phyloP scores from a whole-genome alignment of 2,113 vertebrate species.

The Serinus canaria region DNA sequence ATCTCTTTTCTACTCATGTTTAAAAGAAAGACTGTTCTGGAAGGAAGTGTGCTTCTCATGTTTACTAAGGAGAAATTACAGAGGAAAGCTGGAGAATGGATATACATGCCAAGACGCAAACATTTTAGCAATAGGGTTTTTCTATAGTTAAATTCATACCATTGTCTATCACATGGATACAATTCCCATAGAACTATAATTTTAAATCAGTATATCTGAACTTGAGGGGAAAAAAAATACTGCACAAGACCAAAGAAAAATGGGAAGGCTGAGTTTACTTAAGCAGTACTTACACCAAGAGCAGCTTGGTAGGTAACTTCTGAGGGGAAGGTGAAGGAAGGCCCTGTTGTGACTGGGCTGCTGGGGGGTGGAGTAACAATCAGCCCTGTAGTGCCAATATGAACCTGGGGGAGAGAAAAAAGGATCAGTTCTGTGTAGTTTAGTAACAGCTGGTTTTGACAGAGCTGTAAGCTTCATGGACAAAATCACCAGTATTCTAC shows the following conservation, averaged over 20 bases:
- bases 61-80: not conserved
- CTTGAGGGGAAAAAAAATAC: not conserved
- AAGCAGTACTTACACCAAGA: slow-evolving; percentile 73
- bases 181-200: not conserved
- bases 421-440: not conserved
- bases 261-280: not conserved
- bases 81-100: not conserved
- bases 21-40: not conserved
- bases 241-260: not conserved
- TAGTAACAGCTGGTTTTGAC: not conserved
- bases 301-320: slow-evolving; percentile 87
- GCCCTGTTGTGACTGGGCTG: slow-evolving; percentile 93
- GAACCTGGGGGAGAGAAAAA: slow-evolving; percentile 80
- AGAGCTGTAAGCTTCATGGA: not conserved
- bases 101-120: not conserved
- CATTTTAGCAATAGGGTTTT: not conserved
- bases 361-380: slow-evolving; percentile 97
- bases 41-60: not conserved
- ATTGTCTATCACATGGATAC: not conserved
- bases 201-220: not conserved
- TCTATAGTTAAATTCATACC: not conserved
- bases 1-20: not conserved
- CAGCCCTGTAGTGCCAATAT: slow-evolving; percentile 93
- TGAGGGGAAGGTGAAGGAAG: slow-evolving; percentile 91
- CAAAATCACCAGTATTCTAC: not conserved